Base-by-base conservation (phyloP, 2,797 vertebrate species). In the Podarcis lilfordi region DNA sequence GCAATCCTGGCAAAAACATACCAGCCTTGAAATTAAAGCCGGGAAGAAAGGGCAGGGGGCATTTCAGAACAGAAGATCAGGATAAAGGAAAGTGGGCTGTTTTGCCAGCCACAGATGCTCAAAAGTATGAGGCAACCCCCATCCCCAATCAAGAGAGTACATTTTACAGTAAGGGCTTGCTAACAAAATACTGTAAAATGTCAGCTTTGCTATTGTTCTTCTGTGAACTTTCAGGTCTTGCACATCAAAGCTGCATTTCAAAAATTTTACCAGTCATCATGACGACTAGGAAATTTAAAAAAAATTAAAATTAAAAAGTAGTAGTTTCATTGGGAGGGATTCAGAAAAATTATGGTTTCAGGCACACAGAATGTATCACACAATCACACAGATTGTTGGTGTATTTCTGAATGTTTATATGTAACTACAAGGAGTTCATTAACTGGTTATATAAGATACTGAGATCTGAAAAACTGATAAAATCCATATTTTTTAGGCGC, bases 11-110 rank as follows among this genome's bases (percentile, higher is more conserved):
- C 87, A 86, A 79, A 91, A 89, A 90, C 92, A 21, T 25, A 81
- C 83, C 61, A 76, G 91, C 90, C 86, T 78, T 68, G 85, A 89
- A 94, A 84, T 89, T 83, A 88, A 92, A 94, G 45, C 32, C 25
- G 80, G 0, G 88, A 89, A 89, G 82, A 68, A 71, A 29, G 83
- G 81, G 74, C 90, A 32, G n/a, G 71, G 13, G 19, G 86, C 80
- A 74, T 90, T 86, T 90, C n/a, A 27, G 78, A 87, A 66, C 3
- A 85, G 86, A 89, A 89, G 5, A 71, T 23, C 43, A 68, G 72
- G 40, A 37, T 8, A 81, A 76, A 91, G n/a, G 40, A 76, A 76
- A 80, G 69, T 7, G 59, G 25, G 21, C 32, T 66, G 35, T 77
- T 84, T 79, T 66, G 72, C 78, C 59, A 55, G 25, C 82, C 77